Percentiles rank a stretch among this genome's conserved stretches.
Conservation (phyloP, 2,113 vertebrate species). For the Heterocephalus glaber region DNA sequence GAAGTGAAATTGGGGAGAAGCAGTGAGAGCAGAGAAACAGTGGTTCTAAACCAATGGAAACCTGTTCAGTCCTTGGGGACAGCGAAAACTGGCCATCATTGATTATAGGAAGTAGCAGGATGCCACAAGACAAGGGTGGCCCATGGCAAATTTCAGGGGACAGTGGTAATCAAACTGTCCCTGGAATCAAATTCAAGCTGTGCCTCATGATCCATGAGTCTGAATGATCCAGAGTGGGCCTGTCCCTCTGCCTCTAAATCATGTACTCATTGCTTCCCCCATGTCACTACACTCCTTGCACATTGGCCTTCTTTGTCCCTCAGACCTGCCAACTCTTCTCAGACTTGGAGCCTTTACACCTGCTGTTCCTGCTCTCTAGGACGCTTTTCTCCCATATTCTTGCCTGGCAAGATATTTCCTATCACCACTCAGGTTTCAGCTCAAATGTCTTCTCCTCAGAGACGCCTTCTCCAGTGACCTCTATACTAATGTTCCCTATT, state of each 20-base stretch:
- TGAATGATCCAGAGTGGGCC: background rate
- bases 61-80: background rate
- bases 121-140: background rate
- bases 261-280: background rate
- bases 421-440: background rate
- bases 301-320: background rate
- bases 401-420: background rate
- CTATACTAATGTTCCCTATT: background rate
- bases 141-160: background rate
- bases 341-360: background rate
- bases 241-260: background rate
- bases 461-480: background rate
- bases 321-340: background rate
- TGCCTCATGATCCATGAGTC: background rate
- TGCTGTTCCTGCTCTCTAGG: background rate
- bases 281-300: background rate
- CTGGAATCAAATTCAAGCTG: background rate
- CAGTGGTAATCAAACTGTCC: background rate
- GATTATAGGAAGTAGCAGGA: background rate
- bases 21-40: background rate
- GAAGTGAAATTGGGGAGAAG: background rate
- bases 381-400: background rate
- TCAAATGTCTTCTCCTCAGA: background rate
- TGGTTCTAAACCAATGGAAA: background rate
- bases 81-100: background rate